These are phyloP conservation scores for Hippocampus comes DNA, from an alignment of 2,113 vertebrate species.

Conservation along the genomic window DNA sequence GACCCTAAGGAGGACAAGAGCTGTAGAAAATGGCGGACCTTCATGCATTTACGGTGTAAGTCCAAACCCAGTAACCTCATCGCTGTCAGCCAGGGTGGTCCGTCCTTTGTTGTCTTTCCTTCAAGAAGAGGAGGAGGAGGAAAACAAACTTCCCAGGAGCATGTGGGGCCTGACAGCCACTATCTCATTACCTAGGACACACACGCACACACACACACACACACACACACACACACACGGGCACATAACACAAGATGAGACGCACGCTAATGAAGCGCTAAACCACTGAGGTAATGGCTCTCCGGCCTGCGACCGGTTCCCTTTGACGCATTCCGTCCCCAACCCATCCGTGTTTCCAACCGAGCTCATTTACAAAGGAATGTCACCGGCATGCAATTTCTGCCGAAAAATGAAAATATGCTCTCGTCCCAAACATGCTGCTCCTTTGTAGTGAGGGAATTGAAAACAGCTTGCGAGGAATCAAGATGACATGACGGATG, in stretches of 20 bases:
- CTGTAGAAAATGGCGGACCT: background rate
- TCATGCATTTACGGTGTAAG: slow-evolving; percentile 35
- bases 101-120: slow-evolving; percentile 48
- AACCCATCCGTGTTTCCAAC: background rate
- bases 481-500: slow-evolving; percentile 32
- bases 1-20: background rate
- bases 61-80: slow-evolving; percentile 37
- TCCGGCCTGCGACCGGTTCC: slow-evolving; percentile 33
- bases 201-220: slow-evolving; percentile 31
- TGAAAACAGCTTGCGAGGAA: slow-evolving; percentile 34
- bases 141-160: slow-evolving; percentile 50
- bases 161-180: slow-evolving; percentile 61
- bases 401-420: slow-evolving; percentile 30
- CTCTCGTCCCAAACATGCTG: slow-evolving; percentile 33
- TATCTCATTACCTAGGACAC: slow-evolving; percentile 67
- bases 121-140: slow-evolving; percentile 22
- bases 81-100: slow-evolving; percentile 66
- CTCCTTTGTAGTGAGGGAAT: slow-evolving; percentile 44
- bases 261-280: slow-evolving; percentile 72
- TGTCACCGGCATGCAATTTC: slow-evolving; percentile 35
- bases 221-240: slow-evolving; percentile 34
- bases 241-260: slow-evolving; percentile 22
- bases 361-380: slow-evolving; percentile 14
- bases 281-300: slow-evolving; percentile 63
- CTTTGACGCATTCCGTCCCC: slow-evolving; percentile 15